phyloP scores from a whole-genome alignment of 2,888 invertebrate species.

The Polietes domitor region DNA sequence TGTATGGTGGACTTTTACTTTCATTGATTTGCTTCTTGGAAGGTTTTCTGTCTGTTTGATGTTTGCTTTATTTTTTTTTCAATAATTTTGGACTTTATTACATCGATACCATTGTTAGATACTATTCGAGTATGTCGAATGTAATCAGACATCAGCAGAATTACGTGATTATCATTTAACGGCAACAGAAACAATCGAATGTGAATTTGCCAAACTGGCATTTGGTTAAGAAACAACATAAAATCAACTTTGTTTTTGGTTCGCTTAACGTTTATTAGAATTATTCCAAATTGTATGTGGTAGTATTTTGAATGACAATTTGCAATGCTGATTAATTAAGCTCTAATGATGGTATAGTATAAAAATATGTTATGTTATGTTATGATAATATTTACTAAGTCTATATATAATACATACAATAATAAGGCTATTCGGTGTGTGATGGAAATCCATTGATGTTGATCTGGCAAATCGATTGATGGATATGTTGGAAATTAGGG shows the following conservation, averaged over 20 bases:
- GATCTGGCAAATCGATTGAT: too few relatives aligned
- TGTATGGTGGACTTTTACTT: slow-evolving; percentile 57
- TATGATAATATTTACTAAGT: background rate
- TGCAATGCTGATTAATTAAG: too few relatives aligned
- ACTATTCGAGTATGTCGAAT: slow-evolving; percentile 43
- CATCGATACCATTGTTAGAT: slow-evolving; percentile 24
- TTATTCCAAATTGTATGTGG: background rate
- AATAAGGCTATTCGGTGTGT: too few relatives aligned
- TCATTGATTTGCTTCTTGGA: slow-evolving; percentile 41
- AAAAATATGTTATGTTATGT: background rate
- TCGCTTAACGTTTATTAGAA: background rate
- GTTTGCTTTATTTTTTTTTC: slow-evolving; percentile 24
- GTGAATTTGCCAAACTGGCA: background rate
- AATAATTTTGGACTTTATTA: slow-evolving; percentile 15
- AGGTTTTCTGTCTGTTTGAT: slow-evolving; percentile 41
- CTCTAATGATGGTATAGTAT: background rate
- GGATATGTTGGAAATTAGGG: too few relatives aligned
- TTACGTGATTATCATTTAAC: slow-evolving; percentile 51
- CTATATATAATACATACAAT: too few relatives aligned
- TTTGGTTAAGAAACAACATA: slow-evolving; percentile 26
- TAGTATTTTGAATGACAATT: background rate
- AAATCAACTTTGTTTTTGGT: slow-evolving; percentile 2
- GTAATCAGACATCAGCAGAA: slow-evolving; percentile 40
- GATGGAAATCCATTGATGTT: too few relatives aligned
- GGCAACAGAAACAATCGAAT: background rate